These are phyloP conservation scores for Drosophila eohydei DNA, from an alignment of 2,888 invertebrate genomes.

Conservation along the genomic window DNA sequence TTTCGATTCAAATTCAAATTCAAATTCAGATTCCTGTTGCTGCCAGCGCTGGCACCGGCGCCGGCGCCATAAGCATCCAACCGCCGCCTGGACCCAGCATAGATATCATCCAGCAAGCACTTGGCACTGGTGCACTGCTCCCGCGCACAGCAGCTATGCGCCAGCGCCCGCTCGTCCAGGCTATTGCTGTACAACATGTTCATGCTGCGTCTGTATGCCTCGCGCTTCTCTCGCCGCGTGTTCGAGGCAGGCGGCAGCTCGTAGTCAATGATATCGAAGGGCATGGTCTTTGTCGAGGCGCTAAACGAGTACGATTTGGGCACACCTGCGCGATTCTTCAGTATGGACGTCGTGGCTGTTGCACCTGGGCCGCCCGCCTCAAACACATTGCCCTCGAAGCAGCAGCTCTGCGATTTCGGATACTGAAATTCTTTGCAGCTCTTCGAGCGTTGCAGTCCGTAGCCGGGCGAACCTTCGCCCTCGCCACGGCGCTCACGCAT, in stretches of 20 bases:
- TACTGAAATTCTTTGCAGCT: conserved; percentile 85
- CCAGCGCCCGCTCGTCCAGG: conserved; percentile 71
- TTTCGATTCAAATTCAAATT: conserved; percentile 63
- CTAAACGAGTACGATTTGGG: conserved; percentile 85
- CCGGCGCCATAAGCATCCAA: conserved; percentile 45
- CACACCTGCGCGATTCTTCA: conserved; percentile 81
- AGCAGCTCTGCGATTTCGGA: conserved; percentile 85
- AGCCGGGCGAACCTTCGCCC: conserved; percentile 80
- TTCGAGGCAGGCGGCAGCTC: conserved; percentile 81
- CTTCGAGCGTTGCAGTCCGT: conserved; percentile 82
- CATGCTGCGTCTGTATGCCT: conserved; percentile 82
- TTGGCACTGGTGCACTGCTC: conserved; percentile 84
- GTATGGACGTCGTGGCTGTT: conserved; percentile 73
- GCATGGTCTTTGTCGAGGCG: conserved; percentile 83
- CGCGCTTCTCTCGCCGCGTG: conserved; percentile 82
- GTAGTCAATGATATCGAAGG: conserved; percentile 85
- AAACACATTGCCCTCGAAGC: conserved; percentile 82
- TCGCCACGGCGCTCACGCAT: conserved; percentile 76
- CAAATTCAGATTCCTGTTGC: conserved; percentile 74
- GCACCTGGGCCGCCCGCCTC: conserved; percentile 52
- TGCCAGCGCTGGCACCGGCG: conserved; percentile 70
- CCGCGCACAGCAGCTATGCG: conserved; percentile 81
- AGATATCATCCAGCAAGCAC: conserved; percentile 83
- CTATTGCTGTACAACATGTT: conserved; percentile 81
- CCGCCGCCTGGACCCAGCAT: conserved; percentile 68